Conservation (phyloP, 2,888 invertebrate species). For the Stenchaetothrips biformis region DNA sequence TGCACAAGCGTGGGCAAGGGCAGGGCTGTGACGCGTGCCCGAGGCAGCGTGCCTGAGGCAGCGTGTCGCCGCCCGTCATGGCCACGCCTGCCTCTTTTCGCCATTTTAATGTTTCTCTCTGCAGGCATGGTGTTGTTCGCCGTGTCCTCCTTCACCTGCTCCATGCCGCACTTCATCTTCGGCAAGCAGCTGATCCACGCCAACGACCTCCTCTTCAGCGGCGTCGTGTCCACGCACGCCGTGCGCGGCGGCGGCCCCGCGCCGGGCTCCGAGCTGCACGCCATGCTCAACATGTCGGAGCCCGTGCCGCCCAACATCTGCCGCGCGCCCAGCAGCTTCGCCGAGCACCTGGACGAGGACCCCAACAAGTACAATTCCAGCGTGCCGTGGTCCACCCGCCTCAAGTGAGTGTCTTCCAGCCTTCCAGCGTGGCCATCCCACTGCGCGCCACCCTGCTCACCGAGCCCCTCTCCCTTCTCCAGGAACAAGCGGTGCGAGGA, state of each 20-base stretch:
- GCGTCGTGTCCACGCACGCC: slow-evolving; percentile 42
- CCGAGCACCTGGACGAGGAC: slow-evolving; percentile 32
- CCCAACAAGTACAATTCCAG: not conserved
- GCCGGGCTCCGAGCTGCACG: slow-evolving; percentile 35
- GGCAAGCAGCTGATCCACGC: slow-evolving; percentile 65
- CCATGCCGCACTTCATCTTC: slow-evolving; percentile 81
- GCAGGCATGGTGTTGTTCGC: slow-evolving; percentile 80
- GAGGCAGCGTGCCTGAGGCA: too few species aligned
- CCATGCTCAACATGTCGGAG: slow-evolving; percentile 33
- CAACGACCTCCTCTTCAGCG: slow-evolving; percentile 41
- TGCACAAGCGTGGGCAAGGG: not conserved
- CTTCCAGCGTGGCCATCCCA: slow-evolving; percentile 25
- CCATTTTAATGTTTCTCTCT: not conserved
- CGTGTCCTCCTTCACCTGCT: slow-evolving; percentile 77
- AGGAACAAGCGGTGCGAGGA: slow-evolving; percentile 51
- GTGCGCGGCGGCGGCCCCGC: slow-evolving; percentile 38
- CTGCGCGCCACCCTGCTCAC: not conserved
- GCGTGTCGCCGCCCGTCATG: too few species aligned
- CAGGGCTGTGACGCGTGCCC: not conserved
- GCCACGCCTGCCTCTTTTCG: too few species aligned
- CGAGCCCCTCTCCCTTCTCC: not conserved
- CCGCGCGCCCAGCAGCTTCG: slow-evolving; percentile 29
- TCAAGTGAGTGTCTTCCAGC: not conserved
- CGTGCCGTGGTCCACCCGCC: not conserved
- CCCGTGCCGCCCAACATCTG: slow-evolving; percentile 36